These are phyloP conservation scores for Mormyrops boulengeri DNA, from an alignment of 2,797 vertebrate species.

Conservation along the genomic window DNA sequence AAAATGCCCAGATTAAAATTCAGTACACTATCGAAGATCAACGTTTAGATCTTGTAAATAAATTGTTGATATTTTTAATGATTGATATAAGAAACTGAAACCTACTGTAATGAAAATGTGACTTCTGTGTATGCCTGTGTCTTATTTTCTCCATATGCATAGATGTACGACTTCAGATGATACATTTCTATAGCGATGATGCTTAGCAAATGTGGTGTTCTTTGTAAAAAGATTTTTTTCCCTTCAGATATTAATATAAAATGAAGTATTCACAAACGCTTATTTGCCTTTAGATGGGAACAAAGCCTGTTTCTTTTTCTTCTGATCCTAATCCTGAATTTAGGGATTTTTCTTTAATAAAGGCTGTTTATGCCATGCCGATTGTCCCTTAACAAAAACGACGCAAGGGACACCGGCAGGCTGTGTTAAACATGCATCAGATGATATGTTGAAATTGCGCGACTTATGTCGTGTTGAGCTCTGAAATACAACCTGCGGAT, in stretches of 20 bases:
- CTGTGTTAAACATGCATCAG: neutral
- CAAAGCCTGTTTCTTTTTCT: neutral
- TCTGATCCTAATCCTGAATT: neutral
- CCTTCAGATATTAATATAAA: neutral
- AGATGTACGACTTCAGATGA: neutral
- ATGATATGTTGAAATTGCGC: neutral
- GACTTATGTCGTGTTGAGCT: neutral
- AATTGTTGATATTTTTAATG: slow-evolving; percentile 21
- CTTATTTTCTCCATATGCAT: slow-evolving; percentile 38
- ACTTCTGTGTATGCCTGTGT: slow-evolving; percentile 46
- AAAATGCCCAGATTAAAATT: slow-evolving; percentile 16
- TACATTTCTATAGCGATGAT: slow-evolving; percentile 1
- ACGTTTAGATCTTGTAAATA: slow-evolving; percentile 15
- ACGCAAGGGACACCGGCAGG: neutral
- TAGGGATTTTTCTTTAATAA: neutral
- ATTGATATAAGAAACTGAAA: neutral
- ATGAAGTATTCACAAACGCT: slow-evolving; percentile 14
- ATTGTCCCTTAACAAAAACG: neutral
- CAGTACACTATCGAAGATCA: slow-evolving; percentile 16
- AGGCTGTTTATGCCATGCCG: neutral
- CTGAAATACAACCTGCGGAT: neutral
- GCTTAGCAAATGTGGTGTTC: slow-evolving; percentile 17
- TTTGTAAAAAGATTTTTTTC: slow-evolving; percentile 4
- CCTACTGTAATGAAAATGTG: slow-evolving; percentile 30
- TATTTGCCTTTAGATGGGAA: slow-evolving; percentile 13